A percentile compares a stretch with the other conserved stretches of the same genome.
Conservation (phyloP, 2,113 vertebrate genomes). For the Mormyrus lacerda region DNA sequence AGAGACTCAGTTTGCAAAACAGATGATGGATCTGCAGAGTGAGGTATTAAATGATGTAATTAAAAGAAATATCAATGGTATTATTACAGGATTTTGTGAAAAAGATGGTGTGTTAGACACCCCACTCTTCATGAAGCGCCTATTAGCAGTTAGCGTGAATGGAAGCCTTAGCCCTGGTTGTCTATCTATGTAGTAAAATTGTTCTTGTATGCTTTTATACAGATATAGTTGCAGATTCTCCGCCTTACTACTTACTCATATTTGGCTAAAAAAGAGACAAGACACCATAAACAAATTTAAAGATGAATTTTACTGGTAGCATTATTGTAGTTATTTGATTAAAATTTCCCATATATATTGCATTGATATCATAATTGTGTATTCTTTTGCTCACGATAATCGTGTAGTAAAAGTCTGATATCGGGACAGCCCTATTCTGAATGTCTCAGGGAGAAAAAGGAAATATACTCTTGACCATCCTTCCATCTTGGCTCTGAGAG, state of each 20-base stretch:
- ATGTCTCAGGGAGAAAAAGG: background rate
- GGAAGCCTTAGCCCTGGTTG: background rate
- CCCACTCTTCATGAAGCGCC: background rate
- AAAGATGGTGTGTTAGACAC: background rate
- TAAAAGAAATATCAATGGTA: background rate
- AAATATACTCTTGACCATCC: background rate
- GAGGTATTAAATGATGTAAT: constrained; percentile 12
- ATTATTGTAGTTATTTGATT: background rate
- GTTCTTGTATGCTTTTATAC: background rate
- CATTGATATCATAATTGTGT: background rate
- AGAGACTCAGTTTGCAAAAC: constrained; percentile 23
- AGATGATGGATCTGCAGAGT: constrained; percentile 16
- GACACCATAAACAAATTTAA: background rate
- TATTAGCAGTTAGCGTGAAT: background rate
- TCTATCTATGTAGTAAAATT: background rate
- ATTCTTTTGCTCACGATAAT: background rate
- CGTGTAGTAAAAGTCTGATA: background rate
- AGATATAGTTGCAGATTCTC: background rate
- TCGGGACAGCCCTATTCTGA: background rate
- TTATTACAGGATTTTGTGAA: background rate
- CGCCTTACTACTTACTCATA: background rate
- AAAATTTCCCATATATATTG: background rate
- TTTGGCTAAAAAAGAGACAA: background rate
- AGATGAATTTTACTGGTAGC: background rate
- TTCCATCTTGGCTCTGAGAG: background rate